Base-by-base conservation (phyloP, 2,888 invertebrate genomes). In the Brenthis daphne region DNA sequence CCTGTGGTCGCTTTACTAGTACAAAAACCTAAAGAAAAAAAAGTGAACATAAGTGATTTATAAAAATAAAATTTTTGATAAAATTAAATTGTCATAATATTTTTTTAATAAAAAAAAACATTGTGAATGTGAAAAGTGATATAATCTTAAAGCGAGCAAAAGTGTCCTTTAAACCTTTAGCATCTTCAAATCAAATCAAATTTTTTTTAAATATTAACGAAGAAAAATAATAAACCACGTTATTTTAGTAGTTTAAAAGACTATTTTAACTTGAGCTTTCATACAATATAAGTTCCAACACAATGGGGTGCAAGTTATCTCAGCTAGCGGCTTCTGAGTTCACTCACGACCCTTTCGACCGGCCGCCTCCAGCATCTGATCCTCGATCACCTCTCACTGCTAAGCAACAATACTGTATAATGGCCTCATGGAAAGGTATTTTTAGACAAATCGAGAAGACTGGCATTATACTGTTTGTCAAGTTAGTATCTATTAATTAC, bases 381-480 rank as follows among this genome's bases (percentile, higher is more conserved):
- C 96, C 97, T 13, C 92, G 96, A 76, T 94, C 97, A 51, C 97
- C 97, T 0, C 92, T 98, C 67, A 97, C 96, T 0, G 95, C 96
- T 5, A 95, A 96, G 79, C 97, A 98, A 89, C 97, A 96, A 88
- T 98, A 97, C 91, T 96, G 95, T 85, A 96, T 98, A 93, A 93
- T 96, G 82, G 97, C 98, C 1, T 97, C 97, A 0, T 98, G 98
- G 98, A 97, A 97, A 81, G 98, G 97, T 24, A 97, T 98, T 80
- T 95, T 95, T 84, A 94, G 98, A 77, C 97, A 97, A 69, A 96
- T 98, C 88, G 96, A 97, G 84, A 95, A 95, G 58, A 98, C 98
- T 20, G 98, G 98, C 8, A 95, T 97, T 76, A 94, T 95, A 83
- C 96, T 98, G 95, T 98, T 98, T 85, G 94, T 97, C 85, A 97